Base-by-base conservation (phyloP, 2,797 vertebrate species). In the Pangasius mekongensis region DNA sequence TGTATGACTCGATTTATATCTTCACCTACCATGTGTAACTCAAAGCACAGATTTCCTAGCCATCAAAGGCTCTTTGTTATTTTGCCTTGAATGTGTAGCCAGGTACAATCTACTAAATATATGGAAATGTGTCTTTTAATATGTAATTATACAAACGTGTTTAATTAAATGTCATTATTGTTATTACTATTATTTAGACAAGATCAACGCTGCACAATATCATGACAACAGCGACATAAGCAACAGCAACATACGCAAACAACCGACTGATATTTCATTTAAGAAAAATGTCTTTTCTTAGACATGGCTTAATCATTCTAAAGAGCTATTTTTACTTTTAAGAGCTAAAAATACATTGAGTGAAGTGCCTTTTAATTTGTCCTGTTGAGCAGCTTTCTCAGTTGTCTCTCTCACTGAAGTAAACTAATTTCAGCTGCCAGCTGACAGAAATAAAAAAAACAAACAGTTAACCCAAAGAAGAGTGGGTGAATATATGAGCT, bases 81-180 rank as follows among this genome's bases (percentile, higher is more conserved):
- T 93, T 89, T 94, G 94, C 94, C 94, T 95, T 95, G 91, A 93
- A 85, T 92, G 86, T 93, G 30, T 91, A 92, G 89, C 78, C 49
- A 43, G 80, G 56, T 77, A 69, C 39, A 69, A 33, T 66, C 43
- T n/a, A 62, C 43, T 84, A 56, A 88, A 83, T 86, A 64, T 87
- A 62, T 76, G 71, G 47, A 85, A 81, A 82, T 66, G 7, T 74
- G 49, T 77, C n/a, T 84, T 80, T 88, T 30, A 88, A 81, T 80
- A 80, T 82, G 77, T 66, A 82, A 69, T 73, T 76, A 84, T 67
- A 78, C 9, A 85, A 78, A 73, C 16, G 49, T 30, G n/a, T 84
- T 49, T 83, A 18, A 64, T 27, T 30, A 69, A 22, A 47, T 60
- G 66, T 71, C 18, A 24, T 27, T 81, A 56, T 81, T 84, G 36